These are phyloP conservation scores for Cremastobaeus sp. DNA, from an alignment of 2,888 invertebrate genomes.

Conservation along the genomic window DNA sequence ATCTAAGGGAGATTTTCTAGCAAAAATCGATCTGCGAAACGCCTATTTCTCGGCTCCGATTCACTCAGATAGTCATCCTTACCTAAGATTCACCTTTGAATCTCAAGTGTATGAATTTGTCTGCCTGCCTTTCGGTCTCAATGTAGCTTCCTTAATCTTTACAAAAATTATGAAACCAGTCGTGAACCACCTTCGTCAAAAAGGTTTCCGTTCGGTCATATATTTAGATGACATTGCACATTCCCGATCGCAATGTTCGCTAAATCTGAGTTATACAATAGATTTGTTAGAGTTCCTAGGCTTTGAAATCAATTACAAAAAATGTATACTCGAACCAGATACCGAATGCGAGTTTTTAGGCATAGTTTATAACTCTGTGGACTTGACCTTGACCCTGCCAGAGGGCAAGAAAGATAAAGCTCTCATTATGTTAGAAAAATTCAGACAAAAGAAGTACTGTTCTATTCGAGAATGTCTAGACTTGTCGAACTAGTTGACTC, in stretches of 20 bases:
- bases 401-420: not conserved
- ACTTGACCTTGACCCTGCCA: not conserved
- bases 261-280: not conserved
- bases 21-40: constrained; percentile 20
- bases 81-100: constrained; percentile 22
- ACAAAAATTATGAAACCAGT: not conserved
- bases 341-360: not conserved
- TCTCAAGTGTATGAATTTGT: constrained; percentile 16
- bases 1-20: not conserved
- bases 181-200: not conserved
- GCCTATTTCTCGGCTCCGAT: constrained; percentile 16
- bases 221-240: constrained; percentile 9
- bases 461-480: not conserved
- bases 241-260: not conserved
- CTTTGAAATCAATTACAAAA: not conserved
- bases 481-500: not conserved
- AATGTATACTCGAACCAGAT: not conserved
- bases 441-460: not conserved
- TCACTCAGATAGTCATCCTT: not conserved
- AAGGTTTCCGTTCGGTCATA: constrained; percentile 18
- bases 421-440: not conserved
- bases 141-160: constrained; percentile 18
- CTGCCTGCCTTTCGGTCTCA: constrained; percentile 25
- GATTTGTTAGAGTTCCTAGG: not conserved
- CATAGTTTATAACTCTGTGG: not conserved